Conservation (phyloP, 2,797 vertebrate species). For the Onychomys torridus region DNA sequence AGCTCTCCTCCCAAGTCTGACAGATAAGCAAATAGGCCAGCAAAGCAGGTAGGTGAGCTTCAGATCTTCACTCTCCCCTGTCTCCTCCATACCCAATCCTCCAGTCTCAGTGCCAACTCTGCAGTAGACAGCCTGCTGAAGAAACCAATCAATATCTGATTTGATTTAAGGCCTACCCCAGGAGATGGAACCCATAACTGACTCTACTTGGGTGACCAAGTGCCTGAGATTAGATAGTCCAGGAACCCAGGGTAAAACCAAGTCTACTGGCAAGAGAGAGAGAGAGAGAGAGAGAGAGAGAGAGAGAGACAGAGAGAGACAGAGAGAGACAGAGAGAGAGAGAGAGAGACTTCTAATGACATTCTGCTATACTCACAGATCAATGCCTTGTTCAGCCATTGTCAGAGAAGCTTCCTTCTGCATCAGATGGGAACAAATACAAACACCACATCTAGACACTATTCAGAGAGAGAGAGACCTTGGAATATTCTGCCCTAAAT, state of each 20-base stretch:
- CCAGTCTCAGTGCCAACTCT: neutral
- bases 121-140: neutral
- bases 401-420: neutral
- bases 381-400: neutral
- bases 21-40: no score
- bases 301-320: no score
- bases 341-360: no score
- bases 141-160: neutral
- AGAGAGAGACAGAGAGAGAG: no score
- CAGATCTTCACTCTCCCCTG: no score
- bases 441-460: no score
- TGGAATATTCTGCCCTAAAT: neutral
- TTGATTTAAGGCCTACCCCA: neutral
- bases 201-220: neutral
- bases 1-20: neutral
- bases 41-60: neutral
- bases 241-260: neutral
- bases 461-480: neutral
- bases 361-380: neutral
- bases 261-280: no score
- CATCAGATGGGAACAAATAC: neutral
- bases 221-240: neutral
- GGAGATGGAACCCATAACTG: neutral
- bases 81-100: neutral
- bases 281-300: neutral